A percentile compares a stretch with the other conserved stretches of the same genome.
Evolutionary conservation across 2,797 vertebrate species (phyloP).

Genomic region (Leucoraja ocellata): DNA sequence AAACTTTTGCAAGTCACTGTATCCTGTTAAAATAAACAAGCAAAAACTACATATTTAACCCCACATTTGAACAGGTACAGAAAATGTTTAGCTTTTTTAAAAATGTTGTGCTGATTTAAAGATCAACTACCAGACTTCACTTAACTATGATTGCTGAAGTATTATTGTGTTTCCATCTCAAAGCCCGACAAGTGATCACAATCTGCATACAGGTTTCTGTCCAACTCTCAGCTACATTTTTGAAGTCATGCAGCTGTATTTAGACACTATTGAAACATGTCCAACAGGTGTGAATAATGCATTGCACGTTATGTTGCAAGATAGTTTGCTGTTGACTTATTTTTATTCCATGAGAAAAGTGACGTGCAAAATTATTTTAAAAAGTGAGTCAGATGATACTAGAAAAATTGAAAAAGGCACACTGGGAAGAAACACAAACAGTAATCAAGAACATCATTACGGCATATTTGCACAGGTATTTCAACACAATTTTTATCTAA

Average conservation of each 20-base stretch:
- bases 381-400: not conserved
- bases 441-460: not conserved
- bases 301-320: not conserved
- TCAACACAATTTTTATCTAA: not conserved
- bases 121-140: not conserved
- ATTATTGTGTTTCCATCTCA: not conserved
- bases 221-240: not conserved
- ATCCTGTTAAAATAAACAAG: not conserved
- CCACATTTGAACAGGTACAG: not conserved
- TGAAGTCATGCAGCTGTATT: not conserved
- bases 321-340: not conserved
- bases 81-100: not conserved
- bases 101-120: not conserved
- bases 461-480: not conserved
- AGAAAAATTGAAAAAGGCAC: not conserved
- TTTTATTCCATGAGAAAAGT: not conserved
- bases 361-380: not conserved
- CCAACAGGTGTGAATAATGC: not conserved
- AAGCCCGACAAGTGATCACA: not conserved
- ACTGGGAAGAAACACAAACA: not conserved
- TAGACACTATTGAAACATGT: not conserved
- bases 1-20: no score
- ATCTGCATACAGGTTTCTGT: not conserved
- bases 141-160: not conserved
- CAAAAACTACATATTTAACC: not conserved